Base-by-base conservation (phyloP, 2,797 vertebrate species). In the Bryconaethiops microstoma region DNA sequence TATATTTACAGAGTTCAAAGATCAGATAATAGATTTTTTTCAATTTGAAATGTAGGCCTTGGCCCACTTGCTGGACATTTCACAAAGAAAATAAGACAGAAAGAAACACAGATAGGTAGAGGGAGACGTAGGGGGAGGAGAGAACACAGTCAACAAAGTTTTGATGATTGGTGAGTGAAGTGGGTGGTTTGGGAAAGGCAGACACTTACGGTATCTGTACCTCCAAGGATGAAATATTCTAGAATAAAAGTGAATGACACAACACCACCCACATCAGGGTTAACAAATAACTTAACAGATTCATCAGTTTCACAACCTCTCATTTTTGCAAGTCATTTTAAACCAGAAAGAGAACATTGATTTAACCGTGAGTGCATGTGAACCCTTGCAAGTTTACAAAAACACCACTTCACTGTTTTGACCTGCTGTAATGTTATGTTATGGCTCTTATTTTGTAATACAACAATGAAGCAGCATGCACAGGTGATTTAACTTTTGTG, bases 281-380 rank as follows among this genome's bases (percentile, higher is more conserved):
- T 79, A 82, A 70, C 12, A n/a, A 48, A 60, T 73, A 60, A 81
- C 72, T 60, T 16, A 23, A 63, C 59, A 17, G 1, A 45, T 62
- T 50, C 8, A 17, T 72, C 40, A 6, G 48, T 84, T 86, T 64
- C 77, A 67, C 19, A 86, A 86, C 8, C 0, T 68, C 6, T 14
- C 50, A 25, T 73, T 78, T 86, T n/a, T 80, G 80, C 83, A 86
- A 82, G 77, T 82, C 82, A 84, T 23, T 82, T 74, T 75, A 68
- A 67, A 54, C 29, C n/a, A 35, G 0, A 50, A n/a, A 42, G 35
- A 76, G 48, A 48, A 29, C 19, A 70, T 29, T 55, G 57, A 79
- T 65, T 63, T 65, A 35, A 76, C 45, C 25, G 65, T 21, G 16
- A 23, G 2, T 42, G 19, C 19, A 42, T 5, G n/a, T 12, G 21